Evolutionary conservation across 1,140 invertebrate species (phyloP).

Genomic region (Bombus superbus): DNA sequence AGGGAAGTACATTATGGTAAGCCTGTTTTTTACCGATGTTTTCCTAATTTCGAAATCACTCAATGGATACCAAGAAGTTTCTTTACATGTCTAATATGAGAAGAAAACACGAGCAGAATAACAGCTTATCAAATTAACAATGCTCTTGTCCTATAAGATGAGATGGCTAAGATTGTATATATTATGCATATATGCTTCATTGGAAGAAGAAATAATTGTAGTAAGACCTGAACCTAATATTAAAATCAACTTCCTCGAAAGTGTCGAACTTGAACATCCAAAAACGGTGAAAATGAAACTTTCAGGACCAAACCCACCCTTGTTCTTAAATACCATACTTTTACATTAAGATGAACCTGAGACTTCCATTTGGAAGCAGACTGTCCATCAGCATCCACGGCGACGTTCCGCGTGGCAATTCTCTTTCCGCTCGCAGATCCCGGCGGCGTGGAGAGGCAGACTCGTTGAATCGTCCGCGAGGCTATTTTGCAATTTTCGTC

Average conservation of each 20-base stretch:
- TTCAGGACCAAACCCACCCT: background rate
- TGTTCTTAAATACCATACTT: background rate
- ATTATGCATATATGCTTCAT: too few species aligned
- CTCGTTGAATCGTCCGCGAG: conserved; percentile 37
- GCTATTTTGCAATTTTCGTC: conserved; percentile 71
- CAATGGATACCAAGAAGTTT: too few species aligned
- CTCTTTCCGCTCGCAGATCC: background rate
- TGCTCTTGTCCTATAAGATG: background rate
- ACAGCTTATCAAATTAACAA: background rate
- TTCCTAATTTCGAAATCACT: too few species aligned
- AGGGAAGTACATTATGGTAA: too few species aligned
- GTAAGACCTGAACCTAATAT: too few species aligned
- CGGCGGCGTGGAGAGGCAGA: background rate
- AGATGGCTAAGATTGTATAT: too few species aligned
- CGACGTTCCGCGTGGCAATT: conserved; percentile 16
- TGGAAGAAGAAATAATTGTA: too few species aligned
- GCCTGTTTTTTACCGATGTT: too few species aligned
- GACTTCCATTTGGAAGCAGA: background rate
- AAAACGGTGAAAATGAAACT: background rate
- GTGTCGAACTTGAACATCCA: too few species aligned
- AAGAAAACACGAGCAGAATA: background rate
- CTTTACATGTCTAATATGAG: background rate
- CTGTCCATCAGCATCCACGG: background rate
- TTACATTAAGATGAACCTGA: background rate
- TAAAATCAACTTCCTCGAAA: too few species aligned